These are phyloP conservation scores for Phallusia fumigata DNA, from an alignment of 23 tunicate species.

Conservation along the genomic window DNA sequence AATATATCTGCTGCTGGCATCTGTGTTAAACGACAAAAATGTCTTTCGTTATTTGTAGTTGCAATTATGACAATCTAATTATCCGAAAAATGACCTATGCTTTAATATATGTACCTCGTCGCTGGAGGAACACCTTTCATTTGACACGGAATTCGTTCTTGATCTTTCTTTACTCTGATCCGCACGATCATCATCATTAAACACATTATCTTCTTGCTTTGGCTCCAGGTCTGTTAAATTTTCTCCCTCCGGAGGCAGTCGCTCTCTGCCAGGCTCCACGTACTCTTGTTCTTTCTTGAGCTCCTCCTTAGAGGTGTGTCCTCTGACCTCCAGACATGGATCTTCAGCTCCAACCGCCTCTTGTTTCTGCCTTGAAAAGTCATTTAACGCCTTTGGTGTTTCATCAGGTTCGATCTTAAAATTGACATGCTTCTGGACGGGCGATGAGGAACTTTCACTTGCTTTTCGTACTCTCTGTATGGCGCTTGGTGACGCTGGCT, in stretches of 20 bases:
- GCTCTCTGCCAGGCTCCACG: conserved; percentile 23
- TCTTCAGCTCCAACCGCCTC: background rate
- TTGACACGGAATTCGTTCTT: background rate
- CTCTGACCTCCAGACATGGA: background rate
- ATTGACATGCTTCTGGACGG: background rate
- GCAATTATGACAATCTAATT: too few relatives aligned
- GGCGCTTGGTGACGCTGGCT: background rate
- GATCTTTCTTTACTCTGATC: background rate
- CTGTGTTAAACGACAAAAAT: background rate
- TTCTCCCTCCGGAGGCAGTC: conserved; percentile 51
- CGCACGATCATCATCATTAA: background rate
- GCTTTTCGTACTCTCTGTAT: background rate
- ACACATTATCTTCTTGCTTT: background rate
- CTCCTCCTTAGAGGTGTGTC: conserved; percentile 21
- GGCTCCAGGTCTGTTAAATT: conserved; percentile 10
- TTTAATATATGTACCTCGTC: background rate
- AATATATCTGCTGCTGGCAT: background rate
- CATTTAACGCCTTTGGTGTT: conserved; percentile 36
- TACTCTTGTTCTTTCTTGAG: conserved; percentile 35
- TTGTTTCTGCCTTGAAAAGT: conserved; percentile 19
- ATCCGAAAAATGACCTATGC: too few relatives aligned
- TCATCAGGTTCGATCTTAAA: conserved; percentile 14
- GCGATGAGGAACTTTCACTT: background rate
- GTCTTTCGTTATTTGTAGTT: too few relatives aligned
- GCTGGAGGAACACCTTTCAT: background rate